phyloP scores from a whole-genome alignment of 2,113 vertebrate species.

The Triplophysa rosa region DNA sequence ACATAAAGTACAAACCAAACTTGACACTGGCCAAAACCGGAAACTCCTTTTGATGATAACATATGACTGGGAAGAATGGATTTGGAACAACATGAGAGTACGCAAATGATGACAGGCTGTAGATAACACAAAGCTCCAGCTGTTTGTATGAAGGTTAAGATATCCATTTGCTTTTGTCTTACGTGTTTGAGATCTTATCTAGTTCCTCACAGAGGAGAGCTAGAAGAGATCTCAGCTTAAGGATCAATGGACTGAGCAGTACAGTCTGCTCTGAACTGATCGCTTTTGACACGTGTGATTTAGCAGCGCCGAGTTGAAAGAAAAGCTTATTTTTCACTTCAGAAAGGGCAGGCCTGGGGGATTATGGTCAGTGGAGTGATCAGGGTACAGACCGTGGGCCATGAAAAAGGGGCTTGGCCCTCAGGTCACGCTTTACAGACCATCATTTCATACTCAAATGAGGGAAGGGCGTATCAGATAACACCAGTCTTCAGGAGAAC shows the following conservation, averaged over 20 bases:
- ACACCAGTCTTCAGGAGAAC: conserved; percentile 59
- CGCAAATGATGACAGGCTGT: too few relatives aligned
- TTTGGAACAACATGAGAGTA: too few relatives aligned
- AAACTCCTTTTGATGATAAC: too few relatives aligned
- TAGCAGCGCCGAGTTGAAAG: conserved; percentile 9
- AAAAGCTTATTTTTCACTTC: conserved; percentile 38
- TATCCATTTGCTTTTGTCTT: conserved; percentile 47
- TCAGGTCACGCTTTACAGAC: conserved; percentile 63
- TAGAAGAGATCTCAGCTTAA: conserved; percentile 4
- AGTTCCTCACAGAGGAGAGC: conserved; percentile 9
- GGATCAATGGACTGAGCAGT: conserved; percentile 26
- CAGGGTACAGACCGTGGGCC: conserved; percentile 48
- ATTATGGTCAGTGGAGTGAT: conserved; percentile 48
- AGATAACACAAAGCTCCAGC: conserved; percentile 65
- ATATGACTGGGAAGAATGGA: too few relatives aligned
- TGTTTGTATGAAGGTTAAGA: conserved; percentile 58
- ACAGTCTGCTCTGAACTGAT: conserved; percentile 43
- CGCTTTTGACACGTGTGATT: conserved; percentile 49
- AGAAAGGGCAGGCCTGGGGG: conserved; percentile 20
- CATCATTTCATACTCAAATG: conserved; percentile 67
- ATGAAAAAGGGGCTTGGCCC: conserved; percentile 52
- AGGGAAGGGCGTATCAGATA: conserved; percentile 64
- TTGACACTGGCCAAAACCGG: too few relatives aligned
- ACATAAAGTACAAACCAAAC: too few relatives aligned
- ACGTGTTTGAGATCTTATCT: conserved; percentile 20